Conservation (phyloP, 2,888 invertebrate genomes). For the Sthenelais limicola region DNA sequence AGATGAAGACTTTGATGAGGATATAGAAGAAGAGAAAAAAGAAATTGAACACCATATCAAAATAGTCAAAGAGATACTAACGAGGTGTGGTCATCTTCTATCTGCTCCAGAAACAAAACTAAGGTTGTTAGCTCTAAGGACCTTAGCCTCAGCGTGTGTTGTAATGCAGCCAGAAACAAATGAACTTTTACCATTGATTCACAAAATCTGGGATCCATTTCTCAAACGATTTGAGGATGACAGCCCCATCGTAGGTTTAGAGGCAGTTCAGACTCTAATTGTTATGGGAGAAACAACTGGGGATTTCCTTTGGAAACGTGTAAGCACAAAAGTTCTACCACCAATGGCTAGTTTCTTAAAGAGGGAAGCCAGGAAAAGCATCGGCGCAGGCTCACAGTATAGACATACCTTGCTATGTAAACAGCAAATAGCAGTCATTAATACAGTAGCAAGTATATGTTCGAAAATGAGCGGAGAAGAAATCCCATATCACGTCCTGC, state of each 20-base stretch:
- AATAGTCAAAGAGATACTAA: constrained; percentile 58
- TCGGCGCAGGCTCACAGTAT: constrained; percentile 55
- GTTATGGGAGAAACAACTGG: constrained; percentile 57
- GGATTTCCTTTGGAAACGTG: constrained; percentile 62
- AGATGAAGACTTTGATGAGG: background rate
- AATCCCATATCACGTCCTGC: constrained; percentile 54
- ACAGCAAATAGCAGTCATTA: constrained; percentile 59
- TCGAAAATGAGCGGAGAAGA: constrained; percentile 51
- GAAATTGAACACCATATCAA: constrained; percentile 55
- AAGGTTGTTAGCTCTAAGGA: constrained; percentile 61
- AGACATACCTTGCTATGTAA: constrained; percentile 61
- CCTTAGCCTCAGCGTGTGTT: constrained; percentile 55
- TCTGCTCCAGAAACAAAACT: constrained; percentile 58
- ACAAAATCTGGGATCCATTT: constrained; percentile 68
- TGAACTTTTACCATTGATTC: constrained; percentile 66
- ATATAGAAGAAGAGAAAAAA: constrained; percentile 46
- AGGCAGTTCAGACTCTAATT: constrained; percentile 61
- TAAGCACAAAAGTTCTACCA: constrained; percentile 62
- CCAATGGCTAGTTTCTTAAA: constrained; percentile 56
- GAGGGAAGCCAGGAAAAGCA: constrained; percentile 59
- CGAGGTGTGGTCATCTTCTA: constrained; percentile 64
- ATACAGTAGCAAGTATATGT: constrained; percentile 56
- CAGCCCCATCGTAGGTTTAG: constrained; percentile 62
- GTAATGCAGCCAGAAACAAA: constrained; percentile 60
- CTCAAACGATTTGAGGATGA: constrained; percentile 61